Percentiles rank a stretch among this genome's conserved stretches.
phyloP scores from a whole-genome alignment of 2,113 vertebrate species.

The Micronycteris hirsuta region DNA sequence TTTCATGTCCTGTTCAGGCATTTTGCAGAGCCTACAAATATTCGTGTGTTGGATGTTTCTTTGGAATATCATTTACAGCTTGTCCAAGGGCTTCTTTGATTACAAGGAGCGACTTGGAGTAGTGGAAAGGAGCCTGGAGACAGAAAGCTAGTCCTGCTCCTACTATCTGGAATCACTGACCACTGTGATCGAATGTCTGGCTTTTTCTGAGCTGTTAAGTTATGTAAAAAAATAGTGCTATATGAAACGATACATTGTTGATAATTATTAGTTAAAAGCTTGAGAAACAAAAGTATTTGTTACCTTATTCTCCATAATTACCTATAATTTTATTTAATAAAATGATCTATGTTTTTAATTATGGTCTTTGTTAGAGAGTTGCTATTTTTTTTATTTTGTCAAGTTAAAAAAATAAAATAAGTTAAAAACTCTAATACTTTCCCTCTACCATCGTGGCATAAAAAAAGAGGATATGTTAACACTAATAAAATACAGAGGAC shows the following conservation, averaged over 20 bases:
- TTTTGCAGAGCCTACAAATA: not conserved
- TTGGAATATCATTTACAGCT: not conserved
- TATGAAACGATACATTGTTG: not conserved
- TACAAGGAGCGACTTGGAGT: not conserved
- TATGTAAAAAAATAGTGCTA: not conserved
- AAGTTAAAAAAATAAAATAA: not conserved
- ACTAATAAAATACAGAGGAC: not conserved
- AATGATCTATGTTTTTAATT: not conserved
- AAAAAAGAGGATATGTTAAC: not conserved
- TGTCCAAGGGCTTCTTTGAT: not conserved
- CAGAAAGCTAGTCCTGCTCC: not conserved
- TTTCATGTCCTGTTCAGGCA: not conserved
- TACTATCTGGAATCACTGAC: not conserved
- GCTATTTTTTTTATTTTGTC: not conserved
- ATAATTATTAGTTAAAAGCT: not conserved
- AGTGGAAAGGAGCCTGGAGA: not conserved
- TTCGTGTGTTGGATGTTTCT: not conserved
- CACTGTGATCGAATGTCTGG: not conserved
- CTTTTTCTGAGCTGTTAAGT: not conserved
- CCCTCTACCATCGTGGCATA: not conserved
- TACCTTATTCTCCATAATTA: not conserved
- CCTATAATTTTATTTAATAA: not conserved
- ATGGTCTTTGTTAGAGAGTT: not conserved
- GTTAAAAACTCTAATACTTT: not conserved
- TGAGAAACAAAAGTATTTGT: not conserved